phyloP scores from a whole-genome alignment of 2,797 vertebrate genomes.

The Spheniscus humboldti region DNA sequence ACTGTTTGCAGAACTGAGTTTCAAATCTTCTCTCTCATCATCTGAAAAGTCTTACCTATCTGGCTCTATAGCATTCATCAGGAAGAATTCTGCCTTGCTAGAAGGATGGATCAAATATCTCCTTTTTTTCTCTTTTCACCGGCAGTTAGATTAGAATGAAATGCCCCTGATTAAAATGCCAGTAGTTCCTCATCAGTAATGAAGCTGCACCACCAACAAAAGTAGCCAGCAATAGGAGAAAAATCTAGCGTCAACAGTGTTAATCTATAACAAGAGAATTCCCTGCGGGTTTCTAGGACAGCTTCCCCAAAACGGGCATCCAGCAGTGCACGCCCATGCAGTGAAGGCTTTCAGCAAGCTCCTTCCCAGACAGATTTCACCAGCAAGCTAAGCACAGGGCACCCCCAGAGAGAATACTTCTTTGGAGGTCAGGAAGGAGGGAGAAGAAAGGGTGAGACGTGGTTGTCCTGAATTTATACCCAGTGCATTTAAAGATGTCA shows the following conservation, averaged over 20 bases:
- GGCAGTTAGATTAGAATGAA: background rate
- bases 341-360: background rate
- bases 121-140: background rate
- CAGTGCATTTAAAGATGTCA: background rate
- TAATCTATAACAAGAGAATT: slow-evolving; percentile 17
- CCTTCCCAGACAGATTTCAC: background rate
- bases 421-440: background rate
- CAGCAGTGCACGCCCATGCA: background rate
- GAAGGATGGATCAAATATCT: background rate
- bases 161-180: background rate
- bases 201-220: background rate
- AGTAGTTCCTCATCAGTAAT: background rate
- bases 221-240: background rate
- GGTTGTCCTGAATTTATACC: background rate
- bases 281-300: background rate
- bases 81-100: background rate
- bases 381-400: background rate
- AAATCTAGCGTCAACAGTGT: background rate
- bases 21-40: background rate
- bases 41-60: background rate
- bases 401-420: background rate
- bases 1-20: background rate
- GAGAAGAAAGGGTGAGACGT: background rate
- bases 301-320: background rate
- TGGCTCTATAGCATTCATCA: background rate